Percentiles rank a stretch among this genome's conserved stretches.
Conservation (phyloP, 2,797 vertebrate species). For the Myotis pilosus region DNA sequence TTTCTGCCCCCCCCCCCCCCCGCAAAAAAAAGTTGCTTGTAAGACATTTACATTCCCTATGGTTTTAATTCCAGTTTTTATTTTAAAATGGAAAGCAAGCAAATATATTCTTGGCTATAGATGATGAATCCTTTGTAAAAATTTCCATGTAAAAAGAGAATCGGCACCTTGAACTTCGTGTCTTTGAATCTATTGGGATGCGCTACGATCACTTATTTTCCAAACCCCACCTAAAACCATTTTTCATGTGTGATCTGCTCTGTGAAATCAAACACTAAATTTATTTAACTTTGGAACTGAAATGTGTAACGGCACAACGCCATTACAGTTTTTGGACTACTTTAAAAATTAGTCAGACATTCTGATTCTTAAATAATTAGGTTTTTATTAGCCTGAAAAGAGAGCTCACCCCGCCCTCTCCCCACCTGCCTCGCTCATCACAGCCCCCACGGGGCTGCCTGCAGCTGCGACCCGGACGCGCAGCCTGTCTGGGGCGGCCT, state of each 20-base stretch:
- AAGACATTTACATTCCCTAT: neutral
- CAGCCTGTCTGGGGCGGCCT: too few relatives aligned
- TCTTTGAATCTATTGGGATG: neutral
- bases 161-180: neutral
- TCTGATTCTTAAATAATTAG: slow-evolving; percentile 34
- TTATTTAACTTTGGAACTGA: slow-evolving; percentile 43
- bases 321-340: neutral
- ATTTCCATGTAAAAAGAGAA: slow-evolving; percentile 26
- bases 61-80: slow-evolving; percentile 45
- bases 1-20: neutral
- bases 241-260: neutral
- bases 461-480: neutral
- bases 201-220: neutral
- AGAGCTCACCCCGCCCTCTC: neutral
- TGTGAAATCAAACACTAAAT: slow-evolving; percentile 16
- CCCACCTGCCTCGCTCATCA: slow-evolving; percentile 38
- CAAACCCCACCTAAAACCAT: neutral
- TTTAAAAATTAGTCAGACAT: slow-evolving; percentile 50
- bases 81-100: slow-evolving; percentile 34
- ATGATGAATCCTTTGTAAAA: neutral
- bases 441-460: neutral
- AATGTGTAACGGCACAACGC: neutral
- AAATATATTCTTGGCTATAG: neutral
- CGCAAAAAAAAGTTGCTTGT: neutral
- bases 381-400: neutral